Conservation (phyloP, 2,888 invertebrate species). For the Synanthedon tipuliformis region DNA sequence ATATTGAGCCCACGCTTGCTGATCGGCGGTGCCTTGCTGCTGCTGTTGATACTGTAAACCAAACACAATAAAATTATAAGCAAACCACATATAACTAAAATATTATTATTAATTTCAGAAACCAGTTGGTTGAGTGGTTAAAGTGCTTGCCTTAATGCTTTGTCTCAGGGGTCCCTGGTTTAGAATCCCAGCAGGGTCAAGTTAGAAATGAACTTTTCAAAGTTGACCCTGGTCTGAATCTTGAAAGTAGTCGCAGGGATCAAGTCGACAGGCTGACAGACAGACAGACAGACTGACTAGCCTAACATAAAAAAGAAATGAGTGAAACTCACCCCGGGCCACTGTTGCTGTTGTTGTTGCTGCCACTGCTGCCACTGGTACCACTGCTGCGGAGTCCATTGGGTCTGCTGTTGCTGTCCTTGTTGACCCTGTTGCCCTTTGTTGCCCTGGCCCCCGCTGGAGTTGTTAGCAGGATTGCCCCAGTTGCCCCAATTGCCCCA, state of each 20-base stretch:
- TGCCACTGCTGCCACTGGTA: slow-evolving; percentile 67
- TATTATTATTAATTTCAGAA: too few relatives aligned
- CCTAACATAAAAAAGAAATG: too few relatives aligned
- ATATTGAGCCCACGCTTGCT: slow-evolving; percentile 61
- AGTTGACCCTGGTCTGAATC: too few relatives aligned
- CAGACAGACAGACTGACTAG: too few relatives aligned
- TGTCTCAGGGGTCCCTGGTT: too few relatives aligned
- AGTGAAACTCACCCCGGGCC: slow-evolving; percentile 34
- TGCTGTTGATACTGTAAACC: slow-evolving; percentile 21
- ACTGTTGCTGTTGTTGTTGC: slow-evolving; percentile 46
- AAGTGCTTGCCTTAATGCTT: too few relatives aligned
- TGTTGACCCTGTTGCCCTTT: slow-evolving; percentile 6
- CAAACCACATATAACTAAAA: too few relatives aligned
- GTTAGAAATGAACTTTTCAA: too few relatives aligned
- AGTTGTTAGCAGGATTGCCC: slow-evolving; percentile 23
- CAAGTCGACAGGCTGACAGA: too few relatives aligned
- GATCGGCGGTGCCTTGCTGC: slow-evolving; percentile 29
- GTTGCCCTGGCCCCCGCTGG: slow-evolving; percentile 22
- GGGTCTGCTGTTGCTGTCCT: slow-evolving; percentile 17
- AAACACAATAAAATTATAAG: not conserved
- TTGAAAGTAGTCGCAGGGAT: too few relatives aligned
- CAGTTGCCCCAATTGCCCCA: slow-evolving; percentile 53
- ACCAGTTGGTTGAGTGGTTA: too few relatives aligned
- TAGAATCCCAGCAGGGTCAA: too few relatives aligned
- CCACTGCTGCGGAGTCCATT: slow-evolving; percentile 55